These are phyloP conservation scores for Thyatira batis DNA, from an alignment of 2,888 invertebrate genomes.

Conservation along the genomic window DNA sequence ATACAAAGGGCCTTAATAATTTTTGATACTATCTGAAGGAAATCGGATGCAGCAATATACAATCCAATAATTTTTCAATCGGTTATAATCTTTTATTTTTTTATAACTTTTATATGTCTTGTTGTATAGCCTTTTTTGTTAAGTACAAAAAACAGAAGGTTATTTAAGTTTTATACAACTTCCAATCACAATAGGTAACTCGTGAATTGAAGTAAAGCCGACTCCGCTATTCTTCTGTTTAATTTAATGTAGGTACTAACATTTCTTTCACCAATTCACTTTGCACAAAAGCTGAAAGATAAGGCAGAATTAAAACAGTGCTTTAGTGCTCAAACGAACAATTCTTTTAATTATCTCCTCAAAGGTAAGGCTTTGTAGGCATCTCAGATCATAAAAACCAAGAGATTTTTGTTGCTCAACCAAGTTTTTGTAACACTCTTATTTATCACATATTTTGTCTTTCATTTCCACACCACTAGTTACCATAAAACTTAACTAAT, in stretches of 20 bases:
- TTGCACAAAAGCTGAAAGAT: not conserved
- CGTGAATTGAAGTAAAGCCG: not conserved
- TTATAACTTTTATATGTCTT: too few species aligned
- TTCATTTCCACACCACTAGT: too few species aligned
- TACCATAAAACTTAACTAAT: too few species aligned
- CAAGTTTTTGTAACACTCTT: too few species aligned
- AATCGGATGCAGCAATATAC: too few species aligned
- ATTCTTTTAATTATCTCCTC: not conserved
- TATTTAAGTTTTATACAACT: not conserved
- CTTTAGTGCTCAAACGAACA: not conserved
- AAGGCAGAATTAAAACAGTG: not conserved
- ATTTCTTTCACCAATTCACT: not conserved
- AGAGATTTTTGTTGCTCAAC: not conserved
- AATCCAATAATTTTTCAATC: too few species aligned
- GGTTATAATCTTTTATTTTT: too few species aligned
- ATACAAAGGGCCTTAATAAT: too few species aligned
- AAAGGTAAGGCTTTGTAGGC: not conserved
- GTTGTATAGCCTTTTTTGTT: too few species aligned
- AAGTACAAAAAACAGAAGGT: too few species aligned
- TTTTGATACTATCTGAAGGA: too few species aligned
- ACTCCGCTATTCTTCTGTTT: not conserved
- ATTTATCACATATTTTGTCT: too few species aligned
- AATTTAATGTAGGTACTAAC: not conserved
- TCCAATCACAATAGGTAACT: not conserved
- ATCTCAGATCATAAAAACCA: not conserved